These are phyloP conservation scores for Baccha elongata DNA, from an alignment of 2,888 invertebrate genomes.

Conservation along the genomic window DNA sequence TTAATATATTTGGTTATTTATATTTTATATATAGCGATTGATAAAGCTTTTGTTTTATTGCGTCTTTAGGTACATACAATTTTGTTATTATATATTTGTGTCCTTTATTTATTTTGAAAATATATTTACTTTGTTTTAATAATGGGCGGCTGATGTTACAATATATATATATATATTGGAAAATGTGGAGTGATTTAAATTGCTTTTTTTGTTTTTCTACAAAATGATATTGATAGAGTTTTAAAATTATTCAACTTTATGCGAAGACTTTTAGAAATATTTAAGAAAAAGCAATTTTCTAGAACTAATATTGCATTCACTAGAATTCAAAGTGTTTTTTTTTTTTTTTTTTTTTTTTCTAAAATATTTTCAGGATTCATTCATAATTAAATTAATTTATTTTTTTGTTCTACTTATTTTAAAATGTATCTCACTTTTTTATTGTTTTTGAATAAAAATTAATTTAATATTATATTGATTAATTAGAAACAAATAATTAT, in stretches of 20 bases:
- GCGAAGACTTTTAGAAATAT: constrained; percentile 39
- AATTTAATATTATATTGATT: constrained; percentile 26
- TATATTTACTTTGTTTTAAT: constrained; percentile 35
- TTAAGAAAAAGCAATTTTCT: constrained; percentile 30
- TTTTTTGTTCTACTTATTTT: constrained; percentile 57
- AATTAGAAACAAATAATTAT: constrained; percentile 50
- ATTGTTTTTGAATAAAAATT: constrained; percentile 48
- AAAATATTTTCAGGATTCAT: constrained; percentile 26
- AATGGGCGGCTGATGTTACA: constrained; percentile 81
- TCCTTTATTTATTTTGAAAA: constrained; percentile 20
- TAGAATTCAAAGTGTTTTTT: constrained; percentile 51
- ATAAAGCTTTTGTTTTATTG: constrained; percentile 38
- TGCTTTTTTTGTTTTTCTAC: constrained; percentile 6
- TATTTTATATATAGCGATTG: constrained; percentile 19
- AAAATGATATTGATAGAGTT: constrained; percentile 19
- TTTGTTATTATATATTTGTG: constrained; percentile 5
- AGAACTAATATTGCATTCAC: constrained; percentile 60
- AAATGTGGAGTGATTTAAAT: constrained; percentile 48
- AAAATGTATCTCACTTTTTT: constrained; percentile 43
- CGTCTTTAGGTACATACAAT: constrained; percentile 33
- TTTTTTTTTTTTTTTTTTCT: constrained; percentile 39
- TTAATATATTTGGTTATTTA: background rate
- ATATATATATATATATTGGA: constrained; percentile 59
- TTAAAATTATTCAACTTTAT: constrained; percentile 35
- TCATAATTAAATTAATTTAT: constrained; percentile 36